Evolutionary conservation across 2,888 invertebrate species (phyloP), one percentile per base, ranked within the genome.

Genomic region (Cinara cedri): DNA sequence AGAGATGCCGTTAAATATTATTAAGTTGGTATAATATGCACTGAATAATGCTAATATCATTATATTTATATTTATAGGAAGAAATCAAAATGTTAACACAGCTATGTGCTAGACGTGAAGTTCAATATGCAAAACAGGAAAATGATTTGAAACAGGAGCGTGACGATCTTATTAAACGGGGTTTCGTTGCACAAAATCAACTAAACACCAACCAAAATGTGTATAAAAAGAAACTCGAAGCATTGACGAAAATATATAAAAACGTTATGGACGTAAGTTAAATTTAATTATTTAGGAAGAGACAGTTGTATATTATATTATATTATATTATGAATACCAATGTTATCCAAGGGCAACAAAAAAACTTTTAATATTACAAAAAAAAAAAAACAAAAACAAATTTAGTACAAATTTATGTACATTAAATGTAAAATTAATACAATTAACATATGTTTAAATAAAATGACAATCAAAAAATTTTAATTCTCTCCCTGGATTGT

Each of bases 181-280:
- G 82, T 76, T 82, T 82, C 42, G 75, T 76, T 57, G 62, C 82
- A 16, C 81, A 82, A 24, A 81, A 82, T 54, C 57, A 49, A 42
- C 87, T 90, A 9, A 89, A 89, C 81, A 82, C 85, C 0, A 87
- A 88, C 76, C 86, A 87, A 81, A 86, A 85, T 9, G 84, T 85
- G 10, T 90, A 90, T 80, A 87, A 87, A 42, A 85, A 87, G 24
- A 88, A 89, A 82, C 85, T 93, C 46, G 89, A 88, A 26, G 82
- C 87, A 26, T 86, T 92, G 84, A 91, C 90, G 13, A 89, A 91
- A 65, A 86, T 87, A 54, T 91, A 92, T 83, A 89, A 90, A 82
- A 87, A 88, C 76, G 86, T 88, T 68, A 88, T 89, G 57, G 87
- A 88, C 85, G 90, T 89, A 82, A 83, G 75, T 81, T 57, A 16